These are phyloP conservation scores for Colius striatus DNA, from an alignment of 2,113 vertebrate species.

Conservation along the genomic window DNA sequence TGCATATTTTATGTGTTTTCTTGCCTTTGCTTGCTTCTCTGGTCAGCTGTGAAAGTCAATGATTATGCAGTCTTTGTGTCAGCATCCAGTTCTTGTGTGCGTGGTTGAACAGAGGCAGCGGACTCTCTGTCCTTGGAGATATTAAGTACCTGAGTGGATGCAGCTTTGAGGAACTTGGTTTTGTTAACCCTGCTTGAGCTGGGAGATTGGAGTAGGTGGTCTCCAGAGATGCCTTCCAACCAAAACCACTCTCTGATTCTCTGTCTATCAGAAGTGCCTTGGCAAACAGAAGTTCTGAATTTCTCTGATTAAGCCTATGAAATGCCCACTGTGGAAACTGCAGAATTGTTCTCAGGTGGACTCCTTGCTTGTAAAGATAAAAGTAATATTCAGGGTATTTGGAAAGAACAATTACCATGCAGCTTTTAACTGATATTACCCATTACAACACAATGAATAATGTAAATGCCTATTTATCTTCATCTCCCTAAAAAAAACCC, in stretches of 20 bases:
- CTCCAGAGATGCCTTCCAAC: neutral
- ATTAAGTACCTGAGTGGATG: neutral
- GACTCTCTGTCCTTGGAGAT: neutral
- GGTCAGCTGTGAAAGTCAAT: constrained; percentile 37
- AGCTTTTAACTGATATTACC: neutral
- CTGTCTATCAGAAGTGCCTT: neutral
- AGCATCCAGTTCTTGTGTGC: neutral
- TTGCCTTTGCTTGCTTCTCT: constrained; percentile 29
- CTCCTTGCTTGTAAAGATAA: neutral
- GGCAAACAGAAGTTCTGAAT: neutral
- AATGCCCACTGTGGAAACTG: neutral
- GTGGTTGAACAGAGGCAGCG: neutral
- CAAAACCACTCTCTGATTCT: neutral
- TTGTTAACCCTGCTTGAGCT: neutral
- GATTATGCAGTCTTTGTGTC: neutral
- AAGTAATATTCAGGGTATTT: neutral
- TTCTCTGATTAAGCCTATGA: neutral
- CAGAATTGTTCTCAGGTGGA: neutral
- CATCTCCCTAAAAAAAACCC: neutral
- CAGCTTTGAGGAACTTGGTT: neutral
- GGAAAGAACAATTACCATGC: neutral
- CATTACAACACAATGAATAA: neutral
- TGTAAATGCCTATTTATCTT: constrained; percentile 11
- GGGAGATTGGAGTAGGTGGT: neutral
- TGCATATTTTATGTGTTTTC: constrained; percentile 4